phyloP scores from a whole-genome alignment of 2,113 vertebrate species.

The Sphyrna mokarran region DNA sequence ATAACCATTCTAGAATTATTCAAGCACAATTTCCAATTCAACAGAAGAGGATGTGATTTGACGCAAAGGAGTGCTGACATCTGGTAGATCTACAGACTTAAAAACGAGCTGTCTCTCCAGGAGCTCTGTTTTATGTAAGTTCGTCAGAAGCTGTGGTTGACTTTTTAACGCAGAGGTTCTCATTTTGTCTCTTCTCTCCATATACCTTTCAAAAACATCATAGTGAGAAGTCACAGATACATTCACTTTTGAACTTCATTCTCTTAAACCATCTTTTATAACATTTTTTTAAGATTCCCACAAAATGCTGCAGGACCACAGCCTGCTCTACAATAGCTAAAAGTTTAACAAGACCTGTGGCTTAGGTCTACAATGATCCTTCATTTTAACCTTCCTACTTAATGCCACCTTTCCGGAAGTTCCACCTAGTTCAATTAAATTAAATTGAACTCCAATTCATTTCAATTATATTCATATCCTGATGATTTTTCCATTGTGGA shows the following conservation, averaged over 20 bases:
- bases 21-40: background rate
- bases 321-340: background rate
- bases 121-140: background rate
- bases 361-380: background rate
- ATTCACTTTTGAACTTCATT: slow-evolving; percentile 15
- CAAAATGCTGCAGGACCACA: background rate
- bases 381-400: background rate
- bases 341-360: background rate
- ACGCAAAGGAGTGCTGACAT: background rate
- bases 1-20: background rate
- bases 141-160: background rate
- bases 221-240: background rate
- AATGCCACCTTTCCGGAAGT: background rate
- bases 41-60: background rate
- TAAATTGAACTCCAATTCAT: background rate
- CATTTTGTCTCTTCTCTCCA: slow-evolving; percentile 14
- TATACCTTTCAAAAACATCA: slow-evolving; percentile 24
- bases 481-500: background rate
- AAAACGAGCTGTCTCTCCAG: background rate
- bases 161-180: background rate
- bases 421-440: background rate
- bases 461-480: background rate
- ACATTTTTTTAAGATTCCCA: background rate
- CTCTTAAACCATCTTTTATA: background rate
- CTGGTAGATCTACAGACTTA: background rate